Conservation (phyloP, 2,888 invertebrate species). For the Luperina nickerlii region DNA sequence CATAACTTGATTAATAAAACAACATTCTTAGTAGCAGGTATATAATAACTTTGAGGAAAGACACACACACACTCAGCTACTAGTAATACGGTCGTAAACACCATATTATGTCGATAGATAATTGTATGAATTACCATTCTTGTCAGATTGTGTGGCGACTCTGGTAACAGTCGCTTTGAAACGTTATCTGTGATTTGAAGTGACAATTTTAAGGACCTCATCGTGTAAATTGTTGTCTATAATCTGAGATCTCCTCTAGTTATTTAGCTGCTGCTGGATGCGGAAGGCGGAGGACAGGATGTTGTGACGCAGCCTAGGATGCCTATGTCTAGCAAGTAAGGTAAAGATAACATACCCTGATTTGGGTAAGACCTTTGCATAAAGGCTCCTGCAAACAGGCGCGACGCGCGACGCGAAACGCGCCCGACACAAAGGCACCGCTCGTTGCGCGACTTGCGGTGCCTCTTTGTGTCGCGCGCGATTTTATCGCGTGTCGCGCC, state of each 20-base stretch:
- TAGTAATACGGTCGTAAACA: background rate
- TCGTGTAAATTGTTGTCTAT: background rate
- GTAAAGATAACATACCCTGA: background rate
- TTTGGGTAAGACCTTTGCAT: background rate
- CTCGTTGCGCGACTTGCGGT: no score
- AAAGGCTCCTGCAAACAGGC: no score
- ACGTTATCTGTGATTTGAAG: background rate
- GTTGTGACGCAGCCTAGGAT: background rate
- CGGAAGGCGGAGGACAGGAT: background rate
- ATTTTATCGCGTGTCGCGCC: no score
- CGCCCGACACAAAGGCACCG: no score
- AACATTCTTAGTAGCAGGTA: background rate
- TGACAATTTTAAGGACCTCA: background rate
- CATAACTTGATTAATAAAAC: background rate
- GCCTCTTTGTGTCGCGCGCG: no score
- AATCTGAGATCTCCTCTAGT: background rate
- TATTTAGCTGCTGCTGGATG: background rate
- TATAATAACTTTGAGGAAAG: background rate
- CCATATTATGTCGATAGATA: background rate
- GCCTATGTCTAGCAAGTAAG: background rate
- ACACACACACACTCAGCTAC: no score
- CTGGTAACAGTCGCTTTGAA: background rate
- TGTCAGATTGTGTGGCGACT: background rate
- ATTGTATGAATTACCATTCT: conserved; percentile 12
- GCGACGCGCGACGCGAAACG: no score